Base-by-base conservation (phyloP, 2,888 invertebrate genomes). In the Trileptium ribeirensis region DNA sequence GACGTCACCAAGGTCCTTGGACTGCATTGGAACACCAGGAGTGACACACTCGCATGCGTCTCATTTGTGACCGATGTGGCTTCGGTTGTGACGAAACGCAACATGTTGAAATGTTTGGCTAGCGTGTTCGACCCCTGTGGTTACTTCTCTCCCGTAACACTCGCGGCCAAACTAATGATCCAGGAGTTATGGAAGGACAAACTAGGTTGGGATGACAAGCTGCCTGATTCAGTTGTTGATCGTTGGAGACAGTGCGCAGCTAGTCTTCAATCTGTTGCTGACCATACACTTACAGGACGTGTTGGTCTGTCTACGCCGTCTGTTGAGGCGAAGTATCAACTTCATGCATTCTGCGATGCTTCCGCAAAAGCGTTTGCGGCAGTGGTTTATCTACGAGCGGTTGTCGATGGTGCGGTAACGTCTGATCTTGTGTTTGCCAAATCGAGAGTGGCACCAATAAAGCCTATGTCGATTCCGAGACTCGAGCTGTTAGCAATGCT, bases 141-240 rank as follows among this genome's bases (percentile, higher is more conserved):
- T 1, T 78, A 84, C 2, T 19, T 83, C 31, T 79, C 67, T 0
- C 83, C 82, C 29, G 82, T 83, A 34, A 82, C 38, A 19, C 81
- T 83, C 67, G 33, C 70, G 3, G 81, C 81, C 0, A 87, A 86
- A 75, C 82, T 84, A 0, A 38, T 86, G 3, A 74, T 87, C 38
- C 86, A 87, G 82, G 39, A 82, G 24, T 37, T 86, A 0, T 87
- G 86, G 85, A 79, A 81, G 31, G 38, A 74, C 24, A 78, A 83
- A 1, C 3, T 84, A 1, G 82, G 75, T 1, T 86, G 86, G 86
- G 86, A 87, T 83, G 83, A 84, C 8, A 64, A 67, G 0, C 70
- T 86, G 33, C 82, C 84, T 15, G 74, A 70, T 15, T 8, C 8
- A 34, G n/a, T 31, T 19, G 19, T 15, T 15, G 37, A 15, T 31